Evolutionary conservation across 2,113 vertebrate species (phyloP).

Genomic region (Chitala chitala): DNA sequence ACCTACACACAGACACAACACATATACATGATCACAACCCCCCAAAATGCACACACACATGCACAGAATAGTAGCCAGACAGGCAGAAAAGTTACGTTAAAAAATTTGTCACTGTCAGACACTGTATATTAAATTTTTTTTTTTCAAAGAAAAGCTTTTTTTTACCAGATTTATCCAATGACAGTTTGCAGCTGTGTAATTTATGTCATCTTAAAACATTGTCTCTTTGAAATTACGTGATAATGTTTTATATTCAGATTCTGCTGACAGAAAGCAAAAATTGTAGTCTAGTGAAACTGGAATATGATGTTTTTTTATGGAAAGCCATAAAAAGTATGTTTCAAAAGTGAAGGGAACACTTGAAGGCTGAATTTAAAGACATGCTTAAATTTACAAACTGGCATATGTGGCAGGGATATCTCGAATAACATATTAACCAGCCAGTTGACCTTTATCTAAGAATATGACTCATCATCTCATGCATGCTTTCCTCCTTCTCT

Average conservation of each 20-base stretch:
- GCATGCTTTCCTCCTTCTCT: constrained; percentile 44
- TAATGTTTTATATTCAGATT: background rate
- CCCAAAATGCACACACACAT: background rate
- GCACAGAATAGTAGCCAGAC: background rate
- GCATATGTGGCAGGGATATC: background rate
- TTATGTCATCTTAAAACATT: background rate
- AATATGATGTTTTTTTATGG: background rate
- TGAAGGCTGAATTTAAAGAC: background rate
- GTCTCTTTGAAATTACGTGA: background rate
- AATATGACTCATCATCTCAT: constrained; percentile 36
- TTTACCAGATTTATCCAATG: background rate
- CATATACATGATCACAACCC: background rate
- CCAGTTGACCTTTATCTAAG: constrained; percentile 47
- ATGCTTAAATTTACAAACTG: background rate
- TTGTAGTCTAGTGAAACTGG: too few species aligned
- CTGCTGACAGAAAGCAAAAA: background rate
- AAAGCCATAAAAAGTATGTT: background rate
- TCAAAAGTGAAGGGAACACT: background rate
- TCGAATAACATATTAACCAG: constrained; percentile 39
- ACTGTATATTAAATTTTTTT: too few species aligned
- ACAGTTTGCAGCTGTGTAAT: background rate
- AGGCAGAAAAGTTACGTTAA: background rate
- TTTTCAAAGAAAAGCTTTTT: background rate
- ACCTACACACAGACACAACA: too few species aligned
- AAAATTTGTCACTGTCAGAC: too few species aligned